A percentile compares a stretch with the other conserved stretches of the same genome.
These are phyloP conservation scores for Xiphophorus birchmanni DNA, from an alignment of 2,797 vertebrate genomes.

Conservation along the genomic window DNA sequence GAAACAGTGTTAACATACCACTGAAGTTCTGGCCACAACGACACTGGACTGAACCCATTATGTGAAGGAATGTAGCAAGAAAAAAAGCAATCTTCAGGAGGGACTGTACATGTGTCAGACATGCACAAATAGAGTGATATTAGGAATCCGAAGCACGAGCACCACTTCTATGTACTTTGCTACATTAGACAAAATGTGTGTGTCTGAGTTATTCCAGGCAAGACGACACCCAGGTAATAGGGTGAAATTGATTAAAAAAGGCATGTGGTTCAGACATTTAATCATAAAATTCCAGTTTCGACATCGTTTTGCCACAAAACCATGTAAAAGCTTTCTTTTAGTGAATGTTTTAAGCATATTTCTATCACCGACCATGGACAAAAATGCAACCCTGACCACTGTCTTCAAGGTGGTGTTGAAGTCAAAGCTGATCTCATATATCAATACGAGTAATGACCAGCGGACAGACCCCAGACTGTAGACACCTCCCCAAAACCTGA, in stretches of 20 bases:
- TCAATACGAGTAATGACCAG: slow-evolving; percentile 60
- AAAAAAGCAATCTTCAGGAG: slow-evolving; percentile 15
- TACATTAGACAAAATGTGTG: slow-evolving; percentile 26
- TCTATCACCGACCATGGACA: slow-evolving; percentile 58
- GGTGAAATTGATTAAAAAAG: slow-evolving; percentile 45
- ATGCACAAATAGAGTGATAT: slow-evolving; percentile 30
- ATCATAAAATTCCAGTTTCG: slow-evolving; percentile 19
- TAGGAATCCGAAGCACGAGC: slow-evolving; percentile 51
- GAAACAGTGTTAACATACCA: slow-evolving; percentile 55
- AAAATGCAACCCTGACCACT: slow-evolving; percentile 53
- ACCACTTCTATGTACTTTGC: slow-evolving; percentile 25
- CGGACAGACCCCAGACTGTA: slow-evolving; percentile 58
- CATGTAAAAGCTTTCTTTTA: slow-evolving; percentile 37
- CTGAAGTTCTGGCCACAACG: slow-evolving; percentile 48
- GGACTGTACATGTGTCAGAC: slow-evolving; percentile 5
- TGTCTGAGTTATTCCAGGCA: slow-evolving; percentile 35
- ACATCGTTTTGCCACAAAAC: slow-evolving; percentile 34
- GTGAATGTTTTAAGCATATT: slow-evolving; percentile 44
- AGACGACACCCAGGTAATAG: slow-evolving; percentile 59
- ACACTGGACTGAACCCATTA: slow-evolving; percentile 59
- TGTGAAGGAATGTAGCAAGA: slow-evolving; percentile 61
- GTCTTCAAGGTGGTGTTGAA: slow-evolving; percentile 65
- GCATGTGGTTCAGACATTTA: slow-evolving; percentile 21
- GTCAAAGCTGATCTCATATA: slow-evolving; percentile 59
- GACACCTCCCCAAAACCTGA: slow-evolving; percentile 52